phyloP scores from a whole-genome alignment of 2,797 vertebrate genomes.

The Gymnocypris eckloni region DNA sequence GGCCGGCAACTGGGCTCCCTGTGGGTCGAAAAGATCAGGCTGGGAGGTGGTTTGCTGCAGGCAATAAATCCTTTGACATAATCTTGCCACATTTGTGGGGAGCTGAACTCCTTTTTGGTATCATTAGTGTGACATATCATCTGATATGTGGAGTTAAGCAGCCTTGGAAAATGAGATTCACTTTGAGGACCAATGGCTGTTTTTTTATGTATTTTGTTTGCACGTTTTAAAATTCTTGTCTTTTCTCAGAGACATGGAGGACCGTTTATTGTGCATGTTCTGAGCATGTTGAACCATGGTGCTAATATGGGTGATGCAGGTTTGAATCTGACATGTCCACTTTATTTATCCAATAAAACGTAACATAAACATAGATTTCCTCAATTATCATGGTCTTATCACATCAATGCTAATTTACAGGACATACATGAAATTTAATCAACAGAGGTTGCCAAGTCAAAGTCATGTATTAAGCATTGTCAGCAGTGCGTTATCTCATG shows the following conservation, averaged over 20 bases:
- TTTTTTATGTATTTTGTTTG: slow-evolving; percentile 9
- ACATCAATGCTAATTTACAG: not conserved
- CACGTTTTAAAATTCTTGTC: not conserved
- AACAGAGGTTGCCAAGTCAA: slow-evolving; percentile 3
- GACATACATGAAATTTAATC: not conserved
- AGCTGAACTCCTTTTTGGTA: slow-evolving; percentile 56
- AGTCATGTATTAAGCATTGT: slow-evolving; percentile 26
- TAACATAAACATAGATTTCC: not conserved
- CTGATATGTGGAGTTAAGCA: slow-evolving; percentile 56
- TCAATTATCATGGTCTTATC: not conserved
- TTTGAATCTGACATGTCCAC: not conserved
- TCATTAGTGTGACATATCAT: slow-evolving; percentile 60
- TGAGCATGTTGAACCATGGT: slow-evolving; percentile 5
- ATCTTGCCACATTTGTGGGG: slow-evolving; percentile 60
- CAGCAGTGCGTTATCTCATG: slow-evolving; percentile 32
- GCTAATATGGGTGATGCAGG: not conserved
- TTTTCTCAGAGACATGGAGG: not conserved
- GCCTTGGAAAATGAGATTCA: slow-evolving; percentile 53
- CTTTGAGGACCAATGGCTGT: slow-evolving; percentile 21
- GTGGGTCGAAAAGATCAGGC: slow-evolving; percentile 57
- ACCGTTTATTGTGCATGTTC: not conserved
- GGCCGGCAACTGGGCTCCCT: slow-evolving; percentile 14
- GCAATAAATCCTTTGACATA: slow-evolving; percentile 63
- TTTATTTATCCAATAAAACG: not conserved
- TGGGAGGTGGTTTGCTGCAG: slow-evolving; percentile 61